Evolutionary conservation across 2,888 invertebrate genomes (phyloP).

Genomic region (Caenorhabditis virilis): DNA sequence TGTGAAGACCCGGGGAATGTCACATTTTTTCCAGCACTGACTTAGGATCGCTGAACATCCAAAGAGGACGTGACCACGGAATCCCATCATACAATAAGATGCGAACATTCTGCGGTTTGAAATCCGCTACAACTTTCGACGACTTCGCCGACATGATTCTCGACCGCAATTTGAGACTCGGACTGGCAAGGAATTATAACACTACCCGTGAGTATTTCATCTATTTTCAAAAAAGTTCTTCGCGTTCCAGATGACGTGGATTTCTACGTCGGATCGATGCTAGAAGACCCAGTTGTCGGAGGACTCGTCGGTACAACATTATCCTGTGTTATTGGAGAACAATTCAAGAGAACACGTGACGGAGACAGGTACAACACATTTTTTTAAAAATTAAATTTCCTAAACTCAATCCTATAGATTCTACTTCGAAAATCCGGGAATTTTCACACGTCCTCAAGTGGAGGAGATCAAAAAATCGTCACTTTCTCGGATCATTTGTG

Average conservation of each 20-base stretch:
- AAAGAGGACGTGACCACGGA: constrained; percentile 89
- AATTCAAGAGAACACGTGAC: constrained; percentile 71
- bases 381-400: too few relatives aligned
- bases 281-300: constrained; percentile 71
- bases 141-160: constrained; percentile 83
- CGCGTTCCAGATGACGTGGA: constrained; percentile 71
- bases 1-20: too few relatives aligned
- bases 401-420: constrained; percentile 66
- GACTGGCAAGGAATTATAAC: constrained; percentile 73
- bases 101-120: constrained; percentile 83
- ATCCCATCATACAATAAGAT: constrained; percentile 73
- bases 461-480: constrained; percentile 83
- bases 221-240: background rate
- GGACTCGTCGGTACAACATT: constrained; percentile 72
- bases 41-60: constrained; percentile 92
- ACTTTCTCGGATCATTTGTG: constrained; percentile 83
- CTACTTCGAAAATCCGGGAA: constrained; percentile 71
- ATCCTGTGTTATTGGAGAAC: constrained; percentile 71
- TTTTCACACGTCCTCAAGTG: constrained; percentile 75
- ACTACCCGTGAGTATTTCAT: constrained; percentile 49
- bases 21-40: constrained; percentile 75
- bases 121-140: constrained; percentile 75
- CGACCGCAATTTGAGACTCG: constrained; percentile 77
- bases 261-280: constrained; percentile 72
- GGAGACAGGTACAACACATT: constrained; percentile 70